Conservation (phyloP, 2,113 vertebrate species). For the Neofelis nebulosa region DNA sequence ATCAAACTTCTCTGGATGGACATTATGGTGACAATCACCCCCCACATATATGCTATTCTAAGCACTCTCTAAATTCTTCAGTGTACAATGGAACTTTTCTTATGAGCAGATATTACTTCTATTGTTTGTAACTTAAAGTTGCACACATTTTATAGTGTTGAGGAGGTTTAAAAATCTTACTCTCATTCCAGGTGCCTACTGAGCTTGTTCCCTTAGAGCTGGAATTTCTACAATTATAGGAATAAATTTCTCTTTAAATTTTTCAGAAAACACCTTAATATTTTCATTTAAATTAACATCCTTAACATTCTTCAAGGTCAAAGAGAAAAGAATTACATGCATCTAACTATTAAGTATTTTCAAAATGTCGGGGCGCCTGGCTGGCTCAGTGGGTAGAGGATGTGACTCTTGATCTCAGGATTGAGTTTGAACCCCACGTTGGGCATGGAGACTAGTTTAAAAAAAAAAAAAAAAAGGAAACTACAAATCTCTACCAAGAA, state of each 20-base stretch:
- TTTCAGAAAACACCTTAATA: neutral
- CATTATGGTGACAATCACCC: neutral
- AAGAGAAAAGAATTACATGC: neutral
- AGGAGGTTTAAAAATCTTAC: neutral
- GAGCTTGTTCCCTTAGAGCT: neutral
- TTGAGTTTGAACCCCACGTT: neutral
- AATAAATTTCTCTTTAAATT: neutral
- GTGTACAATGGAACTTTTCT: neutral
- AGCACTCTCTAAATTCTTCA: neutral
- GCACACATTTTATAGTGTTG: neutral
- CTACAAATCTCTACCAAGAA: neutral
- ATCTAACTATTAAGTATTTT: neutral
- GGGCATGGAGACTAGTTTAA: neutral
- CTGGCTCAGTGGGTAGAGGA: neutral
- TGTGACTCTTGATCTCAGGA: neutral
- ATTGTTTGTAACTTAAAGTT: neutral
- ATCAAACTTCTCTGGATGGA: neutral
- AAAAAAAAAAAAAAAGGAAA: neutral
- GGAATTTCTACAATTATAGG: neutral
- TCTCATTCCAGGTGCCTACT: neutral
- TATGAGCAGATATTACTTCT: neutral
- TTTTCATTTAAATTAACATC: slow-evolving; percentile 21
- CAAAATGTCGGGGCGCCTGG: neutral
- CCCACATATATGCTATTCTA: neutral
- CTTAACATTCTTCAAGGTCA: neutral